Conservation (phyloP, 2,888 invertebrate genomes). For the Acronicta aceris region DNA sequence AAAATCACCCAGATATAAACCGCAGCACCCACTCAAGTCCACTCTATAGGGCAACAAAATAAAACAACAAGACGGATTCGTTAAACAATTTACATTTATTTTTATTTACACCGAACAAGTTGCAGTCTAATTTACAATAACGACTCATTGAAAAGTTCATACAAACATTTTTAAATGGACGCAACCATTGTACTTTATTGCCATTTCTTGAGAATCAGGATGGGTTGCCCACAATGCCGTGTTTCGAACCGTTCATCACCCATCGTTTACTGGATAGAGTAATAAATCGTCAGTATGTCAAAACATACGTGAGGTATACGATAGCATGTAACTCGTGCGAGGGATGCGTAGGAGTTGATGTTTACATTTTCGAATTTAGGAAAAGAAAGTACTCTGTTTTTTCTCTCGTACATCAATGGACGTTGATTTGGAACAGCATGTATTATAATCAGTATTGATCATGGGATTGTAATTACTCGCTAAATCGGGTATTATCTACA, state of each 20-base stretch:
- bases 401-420: too few species aligned
- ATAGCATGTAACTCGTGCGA: constrained; percentile 43
- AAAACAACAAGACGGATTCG: constrained; percentile 11
- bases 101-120: constrained; percentile 24
- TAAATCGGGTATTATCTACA: too few species aligned
- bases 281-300: constrained; percentile 55
- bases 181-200: constrained; percentile 53
- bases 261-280: constrained; percentile 46
- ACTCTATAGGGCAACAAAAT: constrained; percentile 14
- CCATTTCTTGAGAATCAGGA: constrained; percentile 42
- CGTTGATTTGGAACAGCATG: too few species aligned
- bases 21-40: background rate
- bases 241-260: constrained; percentile 43
- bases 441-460: too few species aligned
- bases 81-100: constrained; percentile 18
- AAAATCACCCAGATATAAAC: background rate
- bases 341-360: constrained; percentile 24
- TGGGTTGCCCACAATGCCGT: constrained; percentile 22
- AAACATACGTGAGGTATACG: constrained; percentile 50
- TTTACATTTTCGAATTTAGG: background rate
- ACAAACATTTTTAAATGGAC: constrained; percentile 41
- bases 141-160: constrained; percentile 32
- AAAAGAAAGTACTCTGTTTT: too few species aligned
- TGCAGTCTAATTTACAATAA: constrained; percentile 26
- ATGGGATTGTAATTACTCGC: too few species aligned